Conservation (phyloP, 2,888 invertebrate species). For the Lepidocyrtinus sp. region DNA sequence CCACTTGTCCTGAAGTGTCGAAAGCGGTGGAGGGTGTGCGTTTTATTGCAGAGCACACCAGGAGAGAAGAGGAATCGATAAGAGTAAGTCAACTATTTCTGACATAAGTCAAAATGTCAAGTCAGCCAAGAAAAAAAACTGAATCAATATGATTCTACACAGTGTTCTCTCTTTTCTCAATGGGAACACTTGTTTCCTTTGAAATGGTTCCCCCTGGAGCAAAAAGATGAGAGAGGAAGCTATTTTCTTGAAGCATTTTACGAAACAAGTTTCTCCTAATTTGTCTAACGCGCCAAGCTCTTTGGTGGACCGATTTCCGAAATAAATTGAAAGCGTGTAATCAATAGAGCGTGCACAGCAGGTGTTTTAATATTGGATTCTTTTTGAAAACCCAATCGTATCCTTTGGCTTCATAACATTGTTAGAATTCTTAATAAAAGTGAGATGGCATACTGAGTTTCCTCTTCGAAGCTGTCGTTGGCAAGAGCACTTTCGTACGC, state of each 20-base stretch:
- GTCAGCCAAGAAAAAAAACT: neutral
- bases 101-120: constrained; percentile 18
- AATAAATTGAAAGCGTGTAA: constrained; percentile 10
- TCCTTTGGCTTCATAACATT: no score
- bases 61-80: constrained; percentile 92
- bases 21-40: constrained; percentile 94
- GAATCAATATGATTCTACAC: neutral
- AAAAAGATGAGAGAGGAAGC: neutral
- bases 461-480: no score
- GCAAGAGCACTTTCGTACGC: no score
- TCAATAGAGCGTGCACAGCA: constrained; percentile 5
- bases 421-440: no score
- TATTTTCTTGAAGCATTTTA: neutral
- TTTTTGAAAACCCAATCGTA: no score
- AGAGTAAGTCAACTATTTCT: constrained; percentile 77
- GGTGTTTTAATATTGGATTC: constrained; percentile 10
- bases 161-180: neutral
- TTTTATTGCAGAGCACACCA: constrained; percentile 93
- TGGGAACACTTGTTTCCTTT: neutral
- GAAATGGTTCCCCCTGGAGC: constrained; percentile 7
- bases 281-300: neutral
- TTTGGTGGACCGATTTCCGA: neutral
- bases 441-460: no score
- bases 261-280: neutral
- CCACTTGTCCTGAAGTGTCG: constrained; percentile 91